These are phyloP conservation scores for Onthophagus sagittarius DNA, from an alignment of 2,888 invertebrate genomes.

Conservation along the genomic window DNA sequence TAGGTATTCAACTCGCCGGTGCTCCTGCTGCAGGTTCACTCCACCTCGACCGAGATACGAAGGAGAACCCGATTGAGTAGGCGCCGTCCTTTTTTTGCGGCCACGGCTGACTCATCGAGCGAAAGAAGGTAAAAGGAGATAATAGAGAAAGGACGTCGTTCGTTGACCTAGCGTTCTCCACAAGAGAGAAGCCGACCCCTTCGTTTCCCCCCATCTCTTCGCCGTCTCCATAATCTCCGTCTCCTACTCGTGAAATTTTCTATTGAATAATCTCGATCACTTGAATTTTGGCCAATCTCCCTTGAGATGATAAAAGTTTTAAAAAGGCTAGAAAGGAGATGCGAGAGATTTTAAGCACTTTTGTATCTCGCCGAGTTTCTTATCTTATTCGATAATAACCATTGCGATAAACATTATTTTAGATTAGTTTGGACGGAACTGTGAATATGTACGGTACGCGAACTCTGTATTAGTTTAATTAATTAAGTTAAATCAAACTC, in stretches of 20 bases:
- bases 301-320: neutral
- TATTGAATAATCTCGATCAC: neutral
- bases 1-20: neutral
- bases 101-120: conserved; percentile 18
- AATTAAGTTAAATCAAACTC: too few species aligned
- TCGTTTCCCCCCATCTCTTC: neutral
- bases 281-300: neutral
- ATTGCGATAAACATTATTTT: neutral
- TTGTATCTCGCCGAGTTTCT: neutral
- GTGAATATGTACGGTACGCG: neutral
- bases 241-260: neutral
- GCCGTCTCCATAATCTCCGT: neutral
- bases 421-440: neutral
- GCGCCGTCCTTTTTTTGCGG: neutral
- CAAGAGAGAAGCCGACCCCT: neutral
- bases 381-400: neutral
- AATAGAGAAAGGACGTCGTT: conserved; percentile 11
- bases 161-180: neutral
- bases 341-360: neutral
- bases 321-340: too few species aligned
- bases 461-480: neutral
- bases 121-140: conserved; percentile 23
- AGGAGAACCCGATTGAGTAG: neutral
- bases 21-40: neutral
- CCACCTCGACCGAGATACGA: neutral